Base-by-base conservation (phyloP, 2,888 invertebrate genomes). In the Hyposoter dolosus region DNA sequence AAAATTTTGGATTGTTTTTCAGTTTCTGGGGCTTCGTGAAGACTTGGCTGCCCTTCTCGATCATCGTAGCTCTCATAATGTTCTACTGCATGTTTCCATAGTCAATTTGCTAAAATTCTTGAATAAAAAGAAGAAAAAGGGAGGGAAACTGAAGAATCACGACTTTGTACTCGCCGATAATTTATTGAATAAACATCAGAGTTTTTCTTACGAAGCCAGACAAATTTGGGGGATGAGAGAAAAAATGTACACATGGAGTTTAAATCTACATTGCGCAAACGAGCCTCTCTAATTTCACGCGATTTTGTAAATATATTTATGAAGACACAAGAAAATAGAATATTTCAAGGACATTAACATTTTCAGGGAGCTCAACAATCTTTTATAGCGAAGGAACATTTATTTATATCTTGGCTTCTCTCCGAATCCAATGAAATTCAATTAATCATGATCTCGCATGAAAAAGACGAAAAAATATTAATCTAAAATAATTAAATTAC, bases 1-100 rank as follows among this genome's bases (percentile, higher is more conserved):
- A 4, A 10, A 28, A 60, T 28, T 60, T 60, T 15, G 28, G 23
- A 43, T 81, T 1, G 43, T 50, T 88, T 95, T 95, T 88, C 94
- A 97, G 96, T 93, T 94, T 96, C 91, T 91, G 93, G 71, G 96
- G 95, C 74, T 96, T 97, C 90, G 82, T 98, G 56, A 98, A 97
- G 94, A 98, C 98, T 0, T 98, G 98, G 98, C 89, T 97, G 83
- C 98, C 98, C 9, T 98, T 98, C 93, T 78, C 95, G 15, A 92
- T 96, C 56, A 94, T 96, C 60, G 89, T 93, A 47, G 82, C 88
- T 5, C 83, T 92, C 69, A 72, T 90, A 23, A 75, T 89, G 40
- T 80, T 92, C 56, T 90, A 83, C 83, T 53, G 87, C 32, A 82
- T 87, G 50, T 81, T 81, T 35, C 63, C 77, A 56, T 87, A 78